Evolutionary conservation across 2,113 vertebrate genomes (phyloP), one percentile per base, ranked within the genome.

Genomic region (Lagopus muta): DNA sequence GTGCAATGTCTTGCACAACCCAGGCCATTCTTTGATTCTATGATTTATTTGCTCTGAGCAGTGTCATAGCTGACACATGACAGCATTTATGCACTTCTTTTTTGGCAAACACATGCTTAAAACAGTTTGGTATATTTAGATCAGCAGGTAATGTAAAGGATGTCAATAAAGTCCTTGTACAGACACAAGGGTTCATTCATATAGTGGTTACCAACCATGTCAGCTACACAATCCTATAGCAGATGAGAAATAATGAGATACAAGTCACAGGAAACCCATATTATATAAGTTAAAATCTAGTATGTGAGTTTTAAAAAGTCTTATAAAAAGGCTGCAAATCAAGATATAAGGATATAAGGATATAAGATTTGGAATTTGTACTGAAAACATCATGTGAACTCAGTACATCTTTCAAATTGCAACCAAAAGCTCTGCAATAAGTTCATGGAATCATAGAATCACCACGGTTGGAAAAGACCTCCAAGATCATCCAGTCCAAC

Each of bases 381-480:
- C 4, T 7, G 9, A 5, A 62, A 66, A 8, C 1, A 1, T 17
- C n/a, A 20, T 8, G 54, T 71, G 64, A 81, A 89, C 60, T 0
- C 3, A 58, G 5, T 22, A 15, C 14, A 13, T 80, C 38, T 52
- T 72, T 70, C 50, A 32, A n/a, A 22, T 11, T 13, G 43, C 25
- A 32, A 24, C 30, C 1, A 1, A 74, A 55, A n/a, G 7, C 16
- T 74, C 52, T 30, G 11, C 16, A 42, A 12, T 25, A 22, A 61
- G 5, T 52, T 52, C 13, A 9, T 8, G 15, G 50, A 52, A 52
- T 52, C 25, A 52, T 27, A 52, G 50, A 52, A 52, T 27, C 50
- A 52, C 8, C 25, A 27, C 13, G 8, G 25, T 52, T 52, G 50
- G 50, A 52, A 52, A 52, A 52, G 25, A 52, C 25, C 50, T 52